Conservation (phyloP, 1,140 invertebrate genomes). For the Zaprionus vittiger region DNA sequence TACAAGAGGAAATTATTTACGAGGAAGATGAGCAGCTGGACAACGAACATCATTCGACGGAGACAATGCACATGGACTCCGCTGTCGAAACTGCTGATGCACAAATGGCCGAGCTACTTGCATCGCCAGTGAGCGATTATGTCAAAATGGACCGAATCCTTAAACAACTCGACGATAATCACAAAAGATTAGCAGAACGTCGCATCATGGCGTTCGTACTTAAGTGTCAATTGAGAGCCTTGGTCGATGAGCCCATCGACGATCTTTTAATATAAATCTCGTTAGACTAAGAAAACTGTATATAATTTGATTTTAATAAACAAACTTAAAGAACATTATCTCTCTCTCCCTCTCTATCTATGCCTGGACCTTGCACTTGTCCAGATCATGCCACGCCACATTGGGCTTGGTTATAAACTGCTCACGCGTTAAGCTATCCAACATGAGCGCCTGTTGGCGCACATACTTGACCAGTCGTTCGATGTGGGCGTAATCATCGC, state of each 20-base stretch:
- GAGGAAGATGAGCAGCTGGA: slow-evolving; percentile 41
- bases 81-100: neutral
- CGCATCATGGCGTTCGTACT: slow-evolving; percentile 72
- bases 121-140: slow-evolving; percentile 33
- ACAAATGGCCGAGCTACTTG: slow-evolving; percentile 2
- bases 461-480: slow-evolving; percentile 90
- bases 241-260: slow-evolving; percentile 58
- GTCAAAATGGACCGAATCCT: slow-evolving; percentile 56
- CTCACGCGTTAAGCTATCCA: slow-evolving; percentile 84
- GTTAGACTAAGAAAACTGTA: slow-evolving; percentile 26
- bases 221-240: slow-evolving; percentile 68
- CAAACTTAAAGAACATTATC: slow-evolving; percentile 47
- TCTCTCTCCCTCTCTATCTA: slow-evolving; percentile 7
- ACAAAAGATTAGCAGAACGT: slow-evolving; percentile 52
- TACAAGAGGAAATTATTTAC: slow-evolving; percentile 67
- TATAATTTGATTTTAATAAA: slow-evolving; percentile 53
- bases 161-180: slow-evolving; percentile 39
- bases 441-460: slow-evolving; percentile 87
- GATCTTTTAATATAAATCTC: slow-evolving; percentile 55
- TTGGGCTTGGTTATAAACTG: slow-evolving; percentile 83
- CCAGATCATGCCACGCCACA: slow-evolving; percentile 83
- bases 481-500: slow-evolving; percentile 87
- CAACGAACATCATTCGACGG: neutral
- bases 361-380: slow-evolving; percentile 63
- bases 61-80: slow-evolving; percentile 1